Percentiles rank a stretch among this genome's conserved stretches.
Evolutionary conservation across 2,888 invertebrate genomes (phyloP).

Genomic region (Leptogaster cylindrica): DNA sequence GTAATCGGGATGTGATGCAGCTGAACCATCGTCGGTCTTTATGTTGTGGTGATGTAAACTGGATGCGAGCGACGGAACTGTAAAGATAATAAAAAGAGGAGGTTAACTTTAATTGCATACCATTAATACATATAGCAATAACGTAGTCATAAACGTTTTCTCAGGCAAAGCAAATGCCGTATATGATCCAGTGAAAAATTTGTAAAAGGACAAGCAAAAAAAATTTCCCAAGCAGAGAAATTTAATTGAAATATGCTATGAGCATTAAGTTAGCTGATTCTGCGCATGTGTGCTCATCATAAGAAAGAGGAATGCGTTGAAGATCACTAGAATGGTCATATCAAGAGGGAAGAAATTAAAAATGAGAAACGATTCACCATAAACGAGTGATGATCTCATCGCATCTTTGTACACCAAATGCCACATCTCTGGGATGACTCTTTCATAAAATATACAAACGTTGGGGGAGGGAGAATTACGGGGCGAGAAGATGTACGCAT

Average conservation of each 20-base stretch:
- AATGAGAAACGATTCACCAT: slow-evolving; percentile 36
- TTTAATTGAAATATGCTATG: slow-evolving; percentile 21
- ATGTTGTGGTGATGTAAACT: slow-evolving; percentile 59
- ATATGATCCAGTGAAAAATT: no score
- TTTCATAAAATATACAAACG: slow-evolving; percentile 7
- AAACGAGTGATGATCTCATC: slow-evolving; percentile 43
- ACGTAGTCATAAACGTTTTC: not conserved
- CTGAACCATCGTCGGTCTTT: slow-evolving; percentile 55
- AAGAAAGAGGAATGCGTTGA: slow-evolving; percentile 16
- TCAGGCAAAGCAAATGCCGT: not conserved
- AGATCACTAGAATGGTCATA: slow-evolving; percentile 15
- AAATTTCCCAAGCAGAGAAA: slow-evolving; percentile 2
- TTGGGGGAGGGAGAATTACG: not conserved
- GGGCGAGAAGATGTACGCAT: slow-evolving; percentile 8
- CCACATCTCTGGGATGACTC: slow-evolving; percentile 15
- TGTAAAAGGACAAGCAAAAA: no score
- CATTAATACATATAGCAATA: not conserved
- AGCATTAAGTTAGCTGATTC: slow-evolving; percentile 1
- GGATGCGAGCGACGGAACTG: slow-evolving; percentile 61
- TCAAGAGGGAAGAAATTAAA: slow-evolving; percentile 38
- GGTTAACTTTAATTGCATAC: slow-evolving; percentile 8
- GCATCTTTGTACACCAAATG: slow-evolving; percentile 27
- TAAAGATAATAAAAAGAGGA: not conserved
- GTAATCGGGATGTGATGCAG: slow-evolving; percentile 55
- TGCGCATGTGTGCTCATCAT: slow-evolving; percentile 22